A percentile compares a stretch with the other conserved stretches of the same genome.
Conservation (phyloP, 23 tunicate species). For the Clavelina lepadiformis region DNA sequence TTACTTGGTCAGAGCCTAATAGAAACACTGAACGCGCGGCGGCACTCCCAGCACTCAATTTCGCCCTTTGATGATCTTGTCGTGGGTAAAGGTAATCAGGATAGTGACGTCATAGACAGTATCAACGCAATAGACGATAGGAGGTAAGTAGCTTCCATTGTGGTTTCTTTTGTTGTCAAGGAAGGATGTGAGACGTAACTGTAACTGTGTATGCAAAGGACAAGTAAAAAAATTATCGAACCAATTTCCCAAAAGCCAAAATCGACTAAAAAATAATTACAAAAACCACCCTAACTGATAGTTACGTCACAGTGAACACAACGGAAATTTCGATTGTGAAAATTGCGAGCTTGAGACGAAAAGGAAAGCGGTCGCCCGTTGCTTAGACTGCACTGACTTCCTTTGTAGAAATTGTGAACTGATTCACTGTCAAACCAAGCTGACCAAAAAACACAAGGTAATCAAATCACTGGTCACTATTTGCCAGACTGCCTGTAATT, state of each 20-base stretch:
- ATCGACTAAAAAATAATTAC: too few species aligned
- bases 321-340: conserved; percentile 14
- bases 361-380: conserved; percentile 15
- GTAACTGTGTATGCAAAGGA: too few species aligned
- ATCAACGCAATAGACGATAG: too few species aligned
- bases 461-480: not conserved
- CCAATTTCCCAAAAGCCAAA: too few species aligned
- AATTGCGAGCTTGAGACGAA: conserved; percentile 31
- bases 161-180: too few species aligned
- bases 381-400: conserved; percentile 43
- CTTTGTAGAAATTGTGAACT: conserved; percentile 48
- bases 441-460: conserved; percentile 51
- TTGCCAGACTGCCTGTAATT: too few species aligned
- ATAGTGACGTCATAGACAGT: not conserved
- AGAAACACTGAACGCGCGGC: conserved; percentile 28
- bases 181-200: too few species aligned
- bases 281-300: too few species aligned
- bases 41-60: conserved; percentile 14
- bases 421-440: conserved; percentile 47
- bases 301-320: too few species aligned
- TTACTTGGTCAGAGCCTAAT: conserved; percentile 39
- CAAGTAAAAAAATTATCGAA: too few species aligned
- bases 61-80: not conserved
- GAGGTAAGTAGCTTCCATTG: too few species aligned
- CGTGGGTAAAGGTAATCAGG: not conserved